phyloP scores from a whole-genome alignment of 1,140 invertebrate species.

The Brachionus calyciflorus region DNA sequence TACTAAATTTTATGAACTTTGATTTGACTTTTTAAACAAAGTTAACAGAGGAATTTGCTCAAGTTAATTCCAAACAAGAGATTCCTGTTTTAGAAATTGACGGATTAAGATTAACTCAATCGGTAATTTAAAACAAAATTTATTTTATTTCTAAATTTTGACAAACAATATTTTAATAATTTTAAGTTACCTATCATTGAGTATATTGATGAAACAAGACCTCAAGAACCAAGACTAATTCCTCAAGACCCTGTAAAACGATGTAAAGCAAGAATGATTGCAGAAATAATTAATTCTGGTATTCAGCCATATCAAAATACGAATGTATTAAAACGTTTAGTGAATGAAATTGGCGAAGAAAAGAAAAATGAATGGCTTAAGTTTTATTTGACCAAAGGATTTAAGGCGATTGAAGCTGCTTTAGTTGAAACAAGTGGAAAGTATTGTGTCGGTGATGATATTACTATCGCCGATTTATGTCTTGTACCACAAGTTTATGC shows the following conservation, averaged over 20 bases:
- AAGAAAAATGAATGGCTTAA: constrained; percentile 71
- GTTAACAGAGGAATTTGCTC: neutral
- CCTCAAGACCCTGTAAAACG: constrained; percentile 79
- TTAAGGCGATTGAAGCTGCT: constrained; percentile 81
- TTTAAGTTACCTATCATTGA: constrained; percentile 80
- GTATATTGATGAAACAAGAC: constrained; percentile 86
- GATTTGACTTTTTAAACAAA: constrained; percentile 54
- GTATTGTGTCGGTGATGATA: constrained; percentile 87
- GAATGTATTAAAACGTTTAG: constrained; percentile 62
- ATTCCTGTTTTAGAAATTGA: constrained; percentile 9
- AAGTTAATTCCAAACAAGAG: constrained; percentile 15
- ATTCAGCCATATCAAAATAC: constrained; percentile 91
- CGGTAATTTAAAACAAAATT: no score
- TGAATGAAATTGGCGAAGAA: constrained; percentile 49
- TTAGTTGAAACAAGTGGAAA: constrained; percentile 78
- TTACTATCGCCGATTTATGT: constrained; percentile 89
- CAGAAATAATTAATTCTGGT: constrained; percentile 80
- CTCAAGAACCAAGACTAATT: constrained; percentile 73
- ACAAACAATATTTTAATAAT: neutral
- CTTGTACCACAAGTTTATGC: constrained; percentile 81
- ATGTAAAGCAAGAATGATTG: constrained; percentile 71
- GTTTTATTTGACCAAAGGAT: constrained; percentile 83
- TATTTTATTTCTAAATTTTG: constrained; percentile 48
- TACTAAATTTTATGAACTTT: constrained; percentile 36
- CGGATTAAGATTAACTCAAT: neutral